Evolutionary conservation across 2,888 invertebrate species (phyloP).

Genomic region (Brachynemurus nebulosus): DNA sequence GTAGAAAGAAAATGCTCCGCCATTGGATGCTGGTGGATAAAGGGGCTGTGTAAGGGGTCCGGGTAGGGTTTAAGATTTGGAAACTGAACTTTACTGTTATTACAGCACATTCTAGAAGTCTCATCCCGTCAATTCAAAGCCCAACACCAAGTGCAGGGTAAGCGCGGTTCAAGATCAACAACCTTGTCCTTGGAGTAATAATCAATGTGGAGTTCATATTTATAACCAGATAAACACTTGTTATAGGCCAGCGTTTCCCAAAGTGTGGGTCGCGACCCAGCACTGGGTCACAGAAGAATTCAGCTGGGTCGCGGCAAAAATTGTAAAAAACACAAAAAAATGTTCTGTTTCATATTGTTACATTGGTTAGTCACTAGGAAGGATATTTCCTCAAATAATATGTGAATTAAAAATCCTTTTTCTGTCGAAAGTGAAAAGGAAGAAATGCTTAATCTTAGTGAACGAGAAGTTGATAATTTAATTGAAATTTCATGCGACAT

Average conservation of each 20-base stretch:
- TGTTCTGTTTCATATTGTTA: not conserved
- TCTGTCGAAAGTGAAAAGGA: not conserved
- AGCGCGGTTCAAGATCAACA: too few relatives aligned
- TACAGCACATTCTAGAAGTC: too few relatives aligned
- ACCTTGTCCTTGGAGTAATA: too few relatives aligned
- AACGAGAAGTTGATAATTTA: not conserved
- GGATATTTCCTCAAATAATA: constrained; percentile 3
- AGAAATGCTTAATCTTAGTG: not conserved
- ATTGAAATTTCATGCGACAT: not conserved
- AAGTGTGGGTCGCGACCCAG: constrained; percentile 6
- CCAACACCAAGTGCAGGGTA: too few relatives aligned
- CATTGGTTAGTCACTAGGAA: constrained; percentile 2
- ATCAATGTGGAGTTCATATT: not conserved
- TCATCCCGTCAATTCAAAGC: too few relatives aligned
- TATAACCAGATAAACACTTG: not conserved
- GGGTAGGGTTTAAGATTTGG: too few relatives aligned
- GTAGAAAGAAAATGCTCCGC: too few relatives aligned
- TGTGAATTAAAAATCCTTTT: not conserved
- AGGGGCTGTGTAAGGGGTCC: too few relatives aligned
- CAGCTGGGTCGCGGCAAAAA: constrained; percentile 2
- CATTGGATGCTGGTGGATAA: too few relatives aligned
- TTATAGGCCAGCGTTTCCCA: constrained; percentile 3
- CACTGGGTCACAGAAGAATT: constrained; percentile 6
- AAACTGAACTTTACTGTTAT: too few relatives aligned
- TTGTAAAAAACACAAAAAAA: constrained; percentile 1